These are phyloP conservation scores for Anabas testudineus DNA, from an alignment of 2,797 vertebrate genomes.

Conservation along the genomic window DNA sequence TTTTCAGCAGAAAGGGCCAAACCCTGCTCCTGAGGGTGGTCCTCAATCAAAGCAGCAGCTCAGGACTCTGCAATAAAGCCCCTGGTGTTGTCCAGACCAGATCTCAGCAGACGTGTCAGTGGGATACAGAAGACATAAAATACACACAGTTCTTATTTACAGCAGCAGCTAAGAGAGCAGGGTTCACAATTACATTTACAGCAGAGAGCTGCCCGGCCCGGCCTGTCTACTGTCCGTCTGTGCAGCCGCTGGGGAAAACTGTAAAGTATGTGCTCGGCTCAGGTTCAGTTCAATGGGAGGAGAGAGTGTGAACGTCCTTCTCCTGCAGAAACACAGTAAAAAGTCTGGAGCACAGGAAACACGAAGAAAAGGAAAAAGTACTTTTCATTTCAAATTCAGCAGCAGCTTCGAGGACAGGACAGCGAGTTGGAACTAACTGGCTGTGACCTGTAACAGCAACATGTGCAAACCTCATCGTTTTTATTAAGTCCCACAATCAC, in stretches of 20 bases:
- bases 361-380: not conserved
- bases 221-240: not conserved
- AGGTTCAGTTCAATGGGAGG: conserved; percentile 7
- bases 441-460: not conserved
- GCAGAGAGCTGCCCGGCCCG: conserved; percentile 28
- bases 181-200: conserved; percentile 35
- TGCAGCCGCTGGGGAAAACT: not conserved
- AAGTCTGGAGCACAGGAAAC: not conserved
- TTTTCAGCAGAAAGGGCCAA: not conserved
- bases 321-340: conserved; percentile 1
- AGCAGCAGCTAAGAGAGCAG: conserved; percentile 8
- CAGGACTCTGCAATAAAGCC: conserved; percentile 19
- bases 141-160: conserved; percentile 34
- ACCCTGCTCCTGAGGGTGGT: conserved; percentile 3
- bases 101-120: not conserved
- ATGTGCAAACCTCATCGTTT: too few relatives aligned
- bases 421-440: too few relatives aligned
- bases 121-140: conserved; percentile 8
- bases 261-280: conserved; percentile 7
- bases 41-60: conserved; percentile 21
- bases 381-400: not conserved
- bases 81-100: not conserved
- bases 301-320: not conserved
- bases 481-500: not conserved
- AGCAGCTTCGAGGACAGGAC: not conserved